These are phyloP conservation scores for Neosilurus hyrtlii DNA, from an alignment of 2,797 vertebrate genomes.

Conservation along the genomic window DNA sequence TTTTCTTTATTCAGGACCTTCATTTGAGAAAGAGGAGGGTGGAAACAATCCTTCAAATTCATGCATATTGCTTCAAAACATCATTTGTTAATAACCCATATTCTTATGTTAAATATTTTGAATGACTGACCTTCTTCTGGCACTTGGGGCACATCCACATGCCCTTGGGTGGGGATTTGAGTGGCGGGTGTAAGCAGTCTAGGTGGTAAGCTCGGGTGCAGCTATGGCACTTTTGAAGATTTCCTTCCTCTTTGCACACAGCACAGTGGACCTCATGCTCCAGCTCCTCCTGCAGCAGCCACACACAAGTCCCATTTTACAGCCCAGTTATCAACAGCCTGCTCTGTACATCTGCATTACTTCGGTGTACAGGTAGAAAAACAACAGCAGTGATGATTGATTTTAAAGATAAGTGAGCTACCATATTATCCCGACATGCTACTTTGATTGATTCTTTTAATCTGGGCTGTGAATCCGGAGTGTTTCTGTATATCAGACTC, in stretches of 20 bases:
- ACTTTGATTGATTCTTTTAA: constrained; percentile 14
- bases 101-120: not conserved
- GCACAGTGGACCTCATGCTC: constrained; percentile 84
- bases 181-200: constrained; percentile 86
- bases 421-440: not conserved
- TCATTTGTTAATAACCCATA: not conserved
- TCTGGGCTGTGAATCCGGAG: not conserved
- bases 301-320: constrained; percentile 15
- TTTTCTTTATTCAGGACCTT: constrained; percentile 93
- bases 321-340: not conserved
- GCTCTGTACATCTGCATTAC: not conserved
- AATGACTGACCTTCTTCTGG: constrained; percentile 86
- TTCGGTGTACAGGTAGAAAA: not conserved
- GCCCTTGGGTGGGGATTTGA: constrained; percentile 83
- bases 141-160: constrained; percentile 95
- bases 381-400: not conserved
- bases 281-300: constrained; percentile 76
- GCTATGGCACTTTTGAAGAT: constrained; percentile 85
- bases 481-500: not conserved
- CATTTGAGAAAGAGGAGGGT: constrained; percentile 28
- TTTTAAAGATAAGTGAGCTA: not conserved
- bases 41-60: not conserved
- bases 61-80: not conserved
- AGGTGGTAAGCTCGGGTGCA: constrained; percentile 92
- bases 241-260: constrained; percentile 82